A percentile compares a stretch with the other conserved stretches of the same genome.
These are phyloP conservation scores for Phrynosoma platyrhinos DNA, from an alignment of 2,113 vertebrate genomes.

Conservation along the genomic window DNA sequence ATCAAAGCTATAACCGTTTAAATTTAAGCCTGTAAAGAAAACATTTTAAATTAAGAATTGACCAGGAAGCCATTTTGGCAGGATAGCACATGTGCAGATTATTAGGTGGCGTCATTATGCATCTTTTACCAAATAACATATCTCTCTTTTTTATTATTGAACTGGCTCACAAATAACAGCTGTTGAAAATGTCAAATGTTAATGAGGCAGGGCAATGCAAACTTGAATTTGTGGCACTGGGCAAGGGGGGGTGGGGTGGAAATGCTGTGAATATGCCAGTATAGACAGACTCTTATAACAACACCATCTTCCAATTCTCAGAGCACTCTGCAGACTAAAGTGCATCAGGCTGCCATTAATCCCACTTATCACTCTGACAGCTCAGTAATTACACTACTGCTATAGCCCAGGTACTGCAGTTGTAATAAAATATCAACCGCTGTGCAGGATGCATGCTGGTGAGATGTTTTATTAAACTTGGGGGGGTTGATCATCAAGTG, in stretches of 20 bases:
- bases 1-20: constrained; percentile 13
- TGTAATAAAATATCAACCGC: constrained; percentile 82
- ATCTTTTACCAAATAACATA: constrained; percentile 69
- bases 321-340: constrained; percentile 86
- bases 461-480: constrained; percentile 88
- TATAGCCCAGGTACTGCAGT: constrained; percentile 82
- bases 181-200: constrained; percentile 85
- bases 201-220: constrained; percentile 77
- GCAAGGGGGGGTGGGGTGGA: constrained; percentile 53
- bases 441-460: constrained; percentile 76
- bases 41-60: constrained; percentile 55
- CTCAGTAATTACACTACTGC: constrained; percentile 89
- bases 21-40: constrained; percentile 39
- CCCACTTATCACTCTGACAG: constrained; percentile 95
- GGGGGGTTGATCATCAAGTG: constrained; percentile 86
- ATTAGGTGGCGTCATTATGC: constrained; percentile 62
- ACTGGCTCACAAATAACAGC: constrained; percentile 85
- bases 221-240: constrained; percentile 77
- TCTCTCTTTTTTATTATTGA: constrained; percentile 78
- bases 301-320: constrained; percentile 87
- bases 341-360: constrained; percentile 92
- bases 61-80: constrained; percentile 60
- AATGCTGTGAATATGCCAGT: constrained; percentile 80
- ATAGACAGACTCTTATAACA: constrained; percentile 85
- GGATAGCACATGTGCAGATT: constrained; percentile 56